A percentile compares a stretch with the other conserved stretches of the same genome.
Evolutionary conservation across 2,888 invertebrate genomes (phyloP).

Genomic region (Meteorus colon): DNA sequence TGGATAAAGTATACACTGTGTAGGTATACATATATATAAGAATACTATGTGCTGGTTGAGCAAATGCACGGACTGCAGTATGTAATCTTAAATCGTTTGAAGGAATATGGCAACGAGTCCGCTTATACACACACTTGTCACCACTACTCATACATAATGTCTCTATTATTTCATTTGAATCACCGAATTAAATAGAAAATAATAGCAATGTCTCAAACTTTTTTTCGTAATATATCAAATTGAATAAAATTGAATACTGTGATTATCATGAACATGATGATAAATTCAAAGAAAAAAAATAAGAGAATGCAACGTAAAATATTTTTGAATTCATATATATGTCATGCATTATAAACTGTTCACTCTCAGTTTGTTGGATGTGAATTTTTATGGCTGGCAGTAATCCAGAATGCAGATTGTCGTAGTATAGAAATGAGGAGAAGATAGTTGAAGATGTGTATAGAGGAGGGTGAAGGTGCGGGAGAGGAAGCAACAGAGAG

Average conservation of each 20-base stretch:
- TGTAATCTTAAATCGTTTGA: slow-evolving; percentile 67
- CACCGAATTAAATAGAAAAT: background rate
- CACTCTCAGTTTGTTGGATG: slow-evolving; percentile 15
- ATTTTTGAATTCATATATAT: slow-evolving; percentile 3
- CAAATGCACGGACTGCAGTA: slow-evolving; percentile 66
- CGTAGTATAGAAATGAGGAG: background rate
- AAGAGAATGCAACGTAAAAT: background rate
- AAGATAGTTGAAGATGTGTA: background rate
- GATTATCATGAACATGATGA: background rate
- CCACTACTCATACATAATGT: background rate
- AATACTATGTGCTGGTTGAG: slow-evolving; percentile 32
- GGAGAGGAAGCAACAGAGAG: background rate
- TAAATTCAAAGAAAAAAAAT: slow-evolving; percentile 6
- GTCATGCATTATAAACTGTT: background rate
- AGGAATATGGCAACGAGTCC: slow-evolving; percentile 1
- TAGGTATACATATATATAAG: no score
- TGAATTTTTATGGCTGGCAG: slow-evolving; percentile 16
- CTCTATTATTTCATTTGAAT: background rate
- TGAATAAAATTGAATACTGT: background rate
- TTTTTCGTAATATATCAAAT: background rate
- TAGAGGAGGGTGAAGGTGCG: background rate
- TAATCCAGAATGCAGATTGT: slow-evolving; percentile 13
- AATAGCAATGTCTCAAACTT: background rate
- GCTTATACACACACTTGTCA: background rate
- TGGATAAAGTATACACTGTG: background rate